Percentiles rank a stretch among this genome's conserved stretches.
Evolutionary conservation across 2,797 vertebrate genomes (phyloP).

Genomic region (Enteromius mattozi): DNA sequence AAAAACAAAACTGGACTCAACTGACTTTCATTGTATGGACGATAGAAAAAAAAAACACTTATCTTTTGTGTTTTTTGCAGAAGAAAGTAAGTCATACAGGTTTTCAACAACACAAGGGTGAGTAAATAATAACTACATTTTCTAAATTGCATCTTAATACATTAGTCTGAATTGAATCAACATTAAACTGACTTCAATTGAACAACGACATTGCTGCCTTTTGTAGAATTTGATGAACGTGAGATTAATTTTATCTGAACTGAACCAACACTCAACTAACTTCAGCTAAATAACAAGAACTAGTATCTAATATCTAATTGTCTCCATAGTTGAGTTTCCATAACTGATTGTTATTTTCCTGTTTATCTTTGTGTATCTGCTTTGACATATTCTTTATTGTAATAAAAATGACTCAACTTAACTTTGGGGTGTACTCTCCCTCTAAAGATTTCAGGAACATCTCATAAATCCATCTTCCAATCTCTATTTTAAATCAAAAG

Average conservation of each 20-base stretch:
- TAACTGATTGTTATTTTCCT: neutral
- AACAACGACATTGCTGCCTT: neutral
- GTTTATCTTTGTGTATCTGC: neutral
- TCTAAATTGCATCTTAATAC: neutral
- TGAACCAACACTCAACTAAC: neutral
- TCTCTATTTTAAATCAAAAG: neutral
- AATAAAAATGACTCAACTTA: neutral
- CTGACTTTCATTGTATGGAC: neutral
- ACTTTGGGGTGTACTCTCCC: neutral
- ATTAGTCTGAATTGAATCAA: neutral
- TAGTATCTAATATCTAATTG: neutral
- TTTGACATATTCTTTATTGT: neutral
- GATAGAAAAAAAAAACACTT: neutral
- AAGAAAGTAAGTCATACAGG: neutral
- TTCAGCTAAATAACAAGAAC: neutral
- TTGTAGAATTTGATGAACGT: neutral
- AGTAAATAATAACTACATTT: neutral
- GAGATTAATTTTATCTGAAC: neutral
- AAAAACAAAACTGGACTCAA: neutral
- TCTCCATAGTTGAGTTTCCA: neutral
- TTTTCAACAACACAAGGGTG: neutral
- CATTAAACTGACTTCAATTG: neutral
- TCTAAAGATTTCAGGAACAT: neutral
- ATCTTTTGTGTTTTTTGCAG: neutral
- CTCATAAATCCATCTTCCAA: conserved; percentile 6